These are phyloP conservation scores for Phenacoccus solenopsis DNA, from an alignment of 1,140 invertebrate genomes.

Conservation along the genomic window DNA sequence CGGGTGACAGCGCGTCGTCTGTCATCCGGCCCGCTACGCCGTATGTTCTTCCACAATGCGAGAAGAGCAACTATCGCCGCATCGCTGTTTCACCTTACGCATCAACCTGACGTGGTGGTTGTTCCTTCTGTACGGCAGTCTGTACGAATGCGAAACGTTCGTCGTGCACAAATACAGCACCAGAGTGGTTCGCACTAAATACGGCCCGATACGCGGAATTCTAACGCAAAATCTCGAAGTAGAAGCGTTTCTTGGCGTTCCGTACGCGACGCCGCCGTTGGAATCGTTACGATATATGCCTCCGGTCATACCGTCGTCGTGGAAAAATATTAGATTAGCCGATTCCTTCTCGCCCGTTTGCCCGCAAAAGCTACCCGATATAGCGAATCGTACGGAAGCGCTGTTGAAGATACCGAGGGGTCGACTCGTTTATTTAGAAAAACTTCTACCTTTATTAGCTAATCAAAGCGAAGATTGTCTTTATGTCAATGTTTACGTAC, in stretches of 20 bases:
- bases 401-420: constrained; percentile 60
- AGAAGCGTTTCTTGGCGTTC: constrained; percentile 88
- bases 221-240: constrained; percentile 64
- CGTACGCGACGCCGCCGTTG: constrained; percentile 74
- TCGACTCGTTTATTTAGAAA: constrained; percentile 64
- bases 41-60: not conserved
- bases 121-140: constrained; percentile 31
- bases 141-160: constrained; percentile 29
- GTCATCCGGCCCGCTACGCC: not conserved
- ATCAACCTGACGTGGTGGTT: constrained; percentile 36
- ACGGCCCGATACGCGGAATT: constrained; percentile 71
- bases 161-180: constrained; percentile 57
- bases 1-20: not conserved
- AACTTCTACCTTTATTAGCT: constrained; percentile 62
- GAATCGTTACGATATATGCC: constrained; percentile 80
- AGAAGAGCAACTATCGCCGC: constrained; percentile 9
- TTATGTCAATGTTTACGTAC: constrained; percentile 91
- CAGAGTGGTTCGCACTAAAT: constrained; percentile 69
- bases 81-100: constrained; percentile 20
- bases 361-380: constrained; percentile 64
- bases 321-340: constrained; percentile 66
- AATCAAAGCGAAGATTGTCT: constrained; percentile 96
- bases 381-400: constrained; percentile 56
- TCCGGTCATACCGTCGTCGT: constrained; percentile 77
- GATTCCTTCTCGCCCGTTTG: constrained; percentile 76